phyloP scores from a whole-genome alignment of 2,797 vertebrate species.

The Acipenser ruthenus region DNA sequence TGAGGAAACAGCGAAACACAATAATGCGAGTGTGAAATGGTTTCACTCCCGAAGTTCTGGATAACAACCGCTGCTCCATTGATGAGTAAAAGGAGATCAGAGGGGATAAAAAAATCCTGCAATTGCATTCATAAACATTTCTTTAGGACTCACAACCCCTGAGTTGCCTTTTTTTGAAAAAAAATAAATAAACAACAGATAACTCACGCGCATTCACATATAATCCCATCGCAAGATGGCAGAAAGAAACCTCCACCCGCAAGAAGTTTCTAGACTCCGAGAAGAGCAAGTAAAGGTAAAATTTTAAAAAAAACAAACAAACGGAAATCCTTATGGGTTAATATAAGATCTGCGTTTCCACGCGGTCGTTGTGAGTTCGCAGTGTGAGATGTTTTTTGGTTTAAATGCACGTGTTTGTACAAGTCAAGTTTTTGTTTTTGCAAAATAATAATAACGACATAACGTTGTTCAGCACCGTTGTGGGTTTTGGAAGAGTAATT shows the following conservation, averaged over 20 bases:
- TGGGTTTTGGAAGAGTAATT: neutral
- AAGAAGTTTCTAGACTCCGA: conserved; percentile 66
- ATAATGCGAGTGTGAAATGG: conserved; percentile 85
- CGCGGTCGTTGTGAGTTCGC: conserved; percentile 7
- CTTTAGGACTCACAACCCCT: conserved; percentile 88
- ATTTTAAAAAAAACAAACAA: too few relatives aligned
- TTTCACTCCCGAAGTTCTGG: conserved; percentile 57
- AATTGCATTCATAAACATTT: conserved; percentile 83
- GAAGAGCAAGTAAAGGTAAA: conserved; percentile 84
- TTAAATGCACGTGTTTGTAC: too few relatives aligned
- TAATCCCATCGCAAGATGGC: conserved; percentile 44
- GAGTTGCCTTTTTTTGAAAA: conserved; percentile 44
- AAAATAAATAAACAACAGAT: neutral
- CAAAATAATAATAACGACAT: too few relatives aligned
- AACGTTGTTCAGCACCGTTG: neutral
- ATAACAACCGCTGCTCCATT: conserved; percentile 57
- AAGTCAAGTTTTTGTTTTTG: too few relatives aligned
- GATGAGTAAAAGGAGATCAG: conserved; percentile 61
- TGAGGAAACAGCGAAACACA: conserved; percentile 42
- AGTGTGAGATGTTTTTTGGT: too few relatives aligned
- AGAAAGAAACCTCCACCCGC: conserved; percentile 33
- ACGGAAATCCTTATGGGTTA: neutral
- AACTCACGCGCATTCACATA: conserved; percentile 19
- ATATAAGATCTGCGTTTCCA: too few relatives aligned
- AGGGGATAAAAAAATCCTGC: conserved; percentile 59